phyloP scores from a whole-genome alignment of 2,888 invertebrate genomes.

The Brachyptera putata region DNA sequence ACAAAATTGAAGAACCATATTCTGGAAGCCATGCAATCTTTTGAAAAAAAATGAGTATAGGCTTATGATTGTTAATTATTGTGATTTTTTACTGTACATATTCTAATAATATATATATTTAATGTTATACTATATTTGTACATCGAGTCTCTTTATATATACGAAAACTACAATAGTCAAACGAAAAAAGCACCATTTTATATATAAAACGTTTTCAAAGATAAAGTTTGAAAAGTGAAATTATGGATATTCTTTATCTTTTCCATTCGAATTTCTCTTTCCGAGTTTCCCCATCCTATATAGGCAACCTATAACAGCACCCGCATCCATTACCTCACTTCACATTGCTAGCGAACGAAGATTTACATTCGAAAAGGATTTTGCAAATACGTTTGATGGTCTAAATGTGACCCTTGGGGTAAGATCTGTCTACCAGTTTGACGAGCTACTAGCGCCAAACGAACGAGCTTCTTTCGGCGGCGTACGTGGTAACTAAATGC shows the following conservation, averaged over 20 bases:
- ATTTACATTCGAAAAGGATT: slow-evolving; percentile 33
- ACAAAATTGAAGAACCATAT: no score
- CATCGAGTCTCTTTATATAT: no score
- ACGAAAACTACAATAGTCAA: no score
- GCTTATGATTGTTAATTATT: no score
- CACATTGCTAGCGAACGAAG: slow-evolving; percentile 24
- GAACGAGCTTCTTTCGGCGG: slow-evolving; percentile 1
- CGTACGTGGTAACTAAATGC: slow-evolving; percentile 4
- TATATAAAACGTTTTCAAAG: no score
- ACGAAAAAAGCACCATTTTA: no score
- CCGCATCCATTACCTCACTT: slow-evolving; percentile 30
- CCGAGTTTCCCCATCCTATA: not conserved
- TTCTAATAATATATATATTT: no score
- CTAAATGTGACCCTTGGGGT: slow-evolving; percentile 30
- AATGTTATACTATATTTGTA: no score
- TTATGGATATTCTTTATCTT: slow-evolving; percentile 11
- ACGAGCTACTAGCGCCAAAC: slow-evolving; percentile 25
- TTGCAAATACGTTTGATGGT: slow-evolving; percentile 32
- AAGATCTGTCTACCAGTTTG: slow-evolving; percentile 11
- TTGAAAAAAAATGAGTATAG: no score
- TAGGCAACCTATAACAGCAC: no score
- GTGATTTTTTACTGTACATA: no score
- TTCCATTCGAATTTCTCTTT: not conserved
- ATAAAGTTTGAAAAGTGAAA: slow-evolving; percentile 5
- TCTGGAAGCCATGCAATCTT: no score